Base-by-base conservation (phyloP, 2,888 invertebrate genomes). In the Xestia rhomboidea region DNA sequence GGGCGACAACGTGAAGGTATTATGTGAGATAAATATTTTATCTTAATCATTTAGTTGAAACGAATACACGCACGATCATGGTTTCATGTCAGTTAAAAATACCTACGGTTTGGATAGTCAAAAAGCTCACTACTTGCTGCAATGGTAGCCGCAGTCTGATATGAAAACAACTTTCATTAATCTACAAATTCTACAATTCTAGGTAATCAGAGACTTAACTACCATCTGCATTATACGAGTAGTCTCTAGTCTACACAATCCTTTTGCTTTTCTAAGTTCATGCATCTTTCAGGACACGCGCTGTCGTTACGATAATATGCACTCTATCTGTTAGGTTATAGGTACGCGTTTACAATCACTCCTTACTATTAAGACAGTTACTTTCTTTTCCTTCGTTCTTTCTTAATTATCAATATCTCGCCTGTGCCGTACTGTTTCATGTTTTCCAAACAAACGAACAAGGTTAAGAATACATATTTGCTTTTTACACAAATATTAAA, bases 1-100 rank as follows among this genome's bases (percentile, higher is more conserved):
- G 68, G 77, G 80, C 46, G 79, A 84, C 86, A 60, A 83, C 24
- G 27, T n/a, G 11, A 0, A 18, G 4, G 38, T 8, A 44, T 34
- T 18, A 66, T 62, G 18, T 4, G 15, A 18, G 66, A 81, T 41
- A 41, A 0, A 24, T 18, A 24, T n/a, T n/a, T 11, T 10, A 30
- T 60, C 4, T 30, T 8, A 60, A 60, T 30, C 1, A 51, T 68
- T 51, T 34, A 18, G 18, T 68, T 49, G 13, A 67, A 73, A 18
- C 51, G 8, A n/a, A 30, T 44, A 6, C 4, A 27, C 7, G 21
- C n/a, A 30, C 30, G 11, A 71, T 24, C 30, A 41, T 30, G 66
- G 41, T 38, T 34, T 34, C 49, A 34, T 38, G 15, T 41, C 24
- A 60, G 18, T 30, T 18, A 21, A 7, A 60, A 60, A n/a, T 7